These are phyloP conservation scores for Bergia sp. DNA, from an alignment of 92 coral and sea anemone species.

Conservation along the genomic window DNA sequence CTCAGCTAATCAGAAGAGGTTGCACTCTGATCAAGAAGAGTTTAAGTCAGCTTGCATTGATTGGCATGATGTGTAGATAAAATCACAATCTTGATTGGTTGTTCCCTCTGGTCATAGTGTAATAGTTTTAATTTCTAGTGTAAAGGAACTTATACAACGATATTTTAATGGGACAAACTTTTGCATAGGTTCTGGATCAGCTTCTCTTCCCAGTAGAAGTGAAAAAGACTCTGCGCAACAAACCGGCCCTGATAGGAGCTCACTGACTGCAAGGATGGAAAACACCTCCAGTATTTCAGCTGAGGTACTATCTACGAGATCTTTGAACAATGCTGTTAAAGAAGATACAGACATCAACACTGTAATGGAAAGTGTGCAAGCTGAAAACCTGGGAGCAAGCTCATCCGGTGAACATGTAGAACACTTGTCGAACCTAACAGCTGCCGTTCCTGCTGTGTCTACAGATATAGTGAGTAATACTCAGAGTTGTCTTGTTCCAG, in stretches of 20 bases:
- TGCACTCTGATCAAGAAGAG: too few species aligned
- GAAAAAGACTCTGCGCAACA: background rate
- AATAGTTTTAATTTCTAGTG: too few species aligned
- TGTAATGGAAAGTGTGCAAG: background rate
- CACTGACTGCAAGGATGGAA: background rate
- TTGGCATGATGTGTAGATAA: too few species aligned
- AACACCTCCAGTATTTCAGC: background rate
- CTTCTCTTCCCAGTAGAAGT: background rate
- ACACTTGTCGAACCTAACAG: background rate
- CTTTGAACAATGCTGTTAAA: background rate
- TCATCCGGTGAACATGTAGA: background rate
- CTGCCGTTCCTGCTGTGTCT: background rate
- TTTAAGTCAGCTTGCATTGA: too few species aligned
- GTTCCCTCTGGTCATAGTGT: too few species aligned
- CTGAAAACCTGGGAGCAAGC: background rate
- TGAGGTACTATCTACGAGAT: background rate
- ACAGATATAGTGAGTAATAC: background rate
- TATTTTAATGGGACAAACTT: too few species aligned
- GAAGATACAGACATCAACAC: background rate
- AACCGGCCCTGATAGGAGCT: background rate
- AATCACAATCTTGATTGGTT: too few species aligned
- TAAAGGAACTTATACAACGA: too few species aligned
- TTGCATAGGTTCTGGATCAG: background rate
- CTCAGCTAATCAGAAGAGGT: too few species aligned
- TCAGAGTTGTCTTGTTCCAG: background rate